These are phyloP conservation scores for Yponomeuta sedellus DNA, from an alignment of 2,888 invertebrate genomes.

Conservation along the genomic window DNA sequence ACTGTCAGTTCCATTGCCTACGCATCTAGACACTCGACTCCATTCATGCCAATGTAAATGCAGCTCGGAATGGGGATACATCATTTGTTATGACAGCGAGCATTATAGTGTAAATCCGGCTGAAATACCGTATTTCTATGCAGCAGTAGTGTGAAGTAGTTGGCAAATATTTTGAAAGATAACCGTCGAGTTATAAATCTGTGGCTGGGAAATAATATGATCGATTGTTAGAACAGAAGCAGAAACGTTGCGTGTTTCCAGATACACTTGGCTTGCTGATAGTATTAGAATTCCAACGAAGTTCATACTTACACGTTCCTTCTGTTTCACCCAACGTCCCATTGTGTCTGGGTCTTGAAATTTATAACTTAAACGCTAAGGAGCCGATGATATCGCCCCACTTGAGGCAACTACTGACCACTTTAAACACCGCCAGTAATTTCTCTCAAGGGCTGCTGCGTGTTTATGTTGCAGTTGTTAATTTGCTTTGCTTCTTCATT, in stretches of 20 bases:
- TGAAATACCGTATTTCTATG: not conserved
- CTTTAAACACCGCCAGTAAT: slow-evolving; percentile 41
- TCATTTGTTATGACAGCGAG: slow-evolving; percentile 49
- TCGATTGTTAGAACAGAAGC: not conserved
- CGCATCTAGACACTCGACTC: not conserved
- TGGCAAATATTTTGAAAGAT: too few relatives aligned
- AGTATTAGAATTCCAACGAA: not conserved
- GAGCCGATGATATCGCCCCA: slow-evolving; percentile 43
- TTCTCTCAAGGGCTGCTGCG: slow-evolving; percentile 24
- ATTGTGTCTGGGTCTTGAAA: slow-evolving; percentile 52
- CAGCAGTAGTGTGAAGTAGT: not conserved
- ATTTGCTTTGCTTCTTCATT: slow-evolving; percentile 24
- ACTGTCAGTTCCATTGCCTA: slow-evolving; percentile 9
- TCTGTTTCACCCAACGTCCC: slow-evolving; percentile 36
- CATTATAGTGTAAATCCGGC: slow-evolving; percentile 33
- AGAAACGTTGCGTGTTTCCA: not conserved
- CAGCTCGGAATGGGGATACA: slow-evolving; percentile 54
- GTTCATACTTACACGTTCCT: not conserved
- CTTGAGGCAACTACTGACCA: slow-evolving; percentile 35
- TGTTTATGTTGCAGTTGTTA: slow-evolving; percentile 29
- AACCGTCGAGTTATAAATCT: too few relatives aligned
- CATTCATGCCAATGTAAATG: slow-evolving; percentile 31
- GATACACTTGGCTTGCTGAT: slow-evolving; percentile 17
- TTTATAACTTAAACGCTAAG: slow-evolving; percentile 64
- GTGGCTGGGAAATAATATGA: not conserved